Conservation (phyloP, 2,113 vertebrate genomes). For the Microtus oregoni region DNA sequence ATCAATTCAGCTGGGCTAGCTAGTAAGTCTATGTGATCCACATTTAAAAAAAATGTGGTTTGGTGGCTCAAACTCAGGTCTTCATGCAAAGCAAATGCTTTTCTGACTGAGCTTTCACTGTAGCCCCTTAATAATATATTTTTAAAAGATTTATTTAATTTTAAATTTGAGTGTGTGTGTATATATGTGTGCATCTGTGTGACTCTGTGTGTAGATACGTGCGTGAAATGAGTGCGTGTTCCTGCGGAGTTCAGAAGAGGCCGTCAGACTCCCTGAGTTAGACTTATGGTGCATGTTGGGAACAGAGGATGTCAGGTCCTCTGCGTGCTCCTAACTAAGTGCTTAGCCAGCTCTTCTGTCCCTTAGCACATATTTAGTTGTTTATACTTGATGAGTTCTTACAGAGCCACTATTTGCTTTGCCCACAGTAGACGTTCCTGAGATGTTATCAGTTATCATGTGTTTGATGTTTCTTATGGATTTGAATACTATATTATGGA, state of each 20-base stretch:
- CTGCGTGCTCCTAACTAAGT: not conserved
- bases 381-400: not conserved
- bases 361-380: not conserved
- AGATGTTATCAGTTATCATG: not conserved
- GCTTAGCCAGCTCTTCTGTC: no score
- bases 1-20: not conserved
- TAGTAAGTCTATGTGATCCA: not conserved
- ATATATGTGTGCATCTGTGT: not conserved
- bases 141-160: not conserved
- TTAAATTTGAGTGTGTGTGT: not conserved
- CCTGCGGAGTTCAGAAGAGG: not conserved
- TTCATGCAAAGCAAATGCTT: not conserved
- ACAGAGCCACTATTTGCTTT: not conserved
- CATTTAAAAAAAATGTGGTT: not conserved
- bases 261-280: not conserved
- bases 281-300: no score
- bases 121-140: not conserved
- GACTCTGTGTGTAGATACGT: not conserved
- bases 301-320: not conserved
- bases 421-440: not conserved
- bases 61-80: not conserved
- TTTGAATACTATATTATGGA: not conserved
- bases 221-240: not conserved
- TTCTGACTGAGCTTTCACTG: not conserved
- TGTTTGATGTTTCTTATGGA: not conserved